Conservation (phyloP, 2,113 vertebrate genomes). For the Catharus bicknelli region DNA sequence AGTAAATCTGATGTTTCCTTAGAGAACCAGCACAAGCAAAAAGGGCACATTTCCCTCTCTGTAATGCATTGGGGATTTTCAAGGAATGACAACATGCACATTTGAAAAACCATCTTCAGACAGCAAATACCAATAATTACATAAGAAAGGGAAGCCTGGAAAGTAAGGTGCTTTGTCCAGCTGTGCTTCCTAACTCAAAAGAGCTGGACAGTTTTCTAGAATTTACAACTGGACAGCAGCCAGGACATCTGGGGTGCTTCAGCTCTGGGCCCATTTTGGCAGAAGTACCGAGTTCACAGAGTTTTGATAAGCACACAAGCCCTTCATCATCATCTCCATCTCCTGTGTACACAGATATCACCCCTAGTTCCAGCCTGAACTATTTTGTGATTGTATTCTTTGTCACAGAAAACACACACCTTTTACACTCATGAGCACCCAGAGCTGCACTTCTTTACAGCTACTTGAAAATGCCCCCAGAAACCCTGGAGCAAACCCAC, state of each 20-base stretch:
- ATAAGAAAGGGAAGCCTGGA: not conserved
- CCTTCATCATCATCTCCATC: not conserved
- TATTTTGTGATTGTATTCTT: not conserved
- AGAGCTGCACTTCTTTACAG: not conserved
- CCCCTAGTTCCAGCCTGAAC: not conserved
- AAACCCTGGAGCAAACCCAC: not conserved
- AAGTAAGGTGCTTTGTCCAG: not conserved
- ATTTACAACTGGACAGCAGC: not conserved
- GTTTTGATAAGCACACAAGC: not conserved
- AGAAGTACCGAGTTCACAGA: accelerated
- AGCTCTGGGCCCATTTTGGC: not conserved
- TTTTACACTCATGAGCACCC: accelerated
- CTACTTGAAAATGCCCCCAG: not conserved
- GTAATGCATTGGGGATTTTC: not conserved
- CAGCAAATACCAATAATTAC: not conserved
- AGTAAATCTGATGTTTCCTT: not conserved
- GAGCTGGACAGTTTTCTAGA: not conserved
- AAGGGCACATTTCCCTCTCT: not conserved
- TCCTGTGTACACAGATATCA: not conserved
- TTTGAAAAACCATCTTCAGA: conserved; percentile 1
- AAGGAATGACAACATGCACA: not conserved
- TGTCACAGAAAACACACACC: not conserved
- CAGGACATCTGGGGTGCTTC: not conserved
- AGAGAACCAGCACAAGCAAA: not conserved
- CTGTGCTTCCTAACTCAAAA: not conserved